These are phyloP conservation scores for Brachylomia viminalis DNA, from an alignment of 2,888 invertebrate species.

Conservation along the genomic window DNA sequence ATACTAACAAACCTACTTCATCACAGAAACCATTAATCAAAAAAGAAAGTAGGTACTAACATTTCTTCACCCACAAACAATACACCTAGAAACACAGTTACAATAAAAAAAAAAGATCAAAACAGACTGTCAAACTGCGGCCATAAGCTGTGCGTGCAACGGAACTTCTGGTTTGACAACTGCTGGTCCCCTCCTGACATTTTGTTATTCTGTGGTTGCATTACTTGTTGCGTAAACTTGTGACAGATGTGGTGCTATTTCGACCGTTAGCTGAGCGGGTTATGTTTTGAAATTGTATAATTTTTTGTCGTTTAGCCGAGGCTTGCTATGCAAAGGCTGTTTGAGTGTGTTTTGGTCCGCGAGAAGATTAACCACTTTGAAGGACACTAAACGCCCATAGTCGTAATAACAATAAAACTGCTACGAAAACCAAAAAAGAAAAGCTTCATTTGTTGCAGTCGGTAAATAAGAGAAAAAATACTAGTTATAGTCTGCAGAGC, in stretches of 20 bases:
- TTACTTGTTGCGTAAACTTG: conserved; percentile 56
- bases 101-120: conserved; percentile 42
- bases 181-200: conserved; percentile 38
- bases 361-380: neutral
- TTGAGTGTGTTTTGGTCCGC: neutral
- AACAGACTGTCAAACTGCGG: conserved; percentile 24
- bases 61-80: conserved; percentile 19
- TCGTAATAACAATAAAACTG: no score
- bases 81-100: conserved; percentile 28
- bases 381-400: no score
- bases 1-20: neutral
- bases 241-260: conserved; percentile 61
- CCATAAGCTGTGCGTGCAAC: conserved; percentile 45
- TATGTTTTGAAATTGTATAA: conserved; percentile 56
- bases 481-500: neutral
- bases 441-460: neutral
- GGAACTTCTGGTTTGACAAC: conserved; percentile 63
- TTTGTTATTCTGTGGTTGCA: conserved; percentile 37
- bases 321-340: conserved; percentile 1
- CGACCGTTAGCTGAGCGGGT: conserved; percentile 44
- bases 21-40: neutral
- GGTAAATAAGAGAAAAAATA: neutral
- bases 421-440: no score
- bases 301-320: conserved; percentile 23
- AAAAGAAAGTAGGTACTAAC: neutral